Conservation (phyloP, 2,113 vertebrate species). For the Periophthalmus modestus region DNA sequence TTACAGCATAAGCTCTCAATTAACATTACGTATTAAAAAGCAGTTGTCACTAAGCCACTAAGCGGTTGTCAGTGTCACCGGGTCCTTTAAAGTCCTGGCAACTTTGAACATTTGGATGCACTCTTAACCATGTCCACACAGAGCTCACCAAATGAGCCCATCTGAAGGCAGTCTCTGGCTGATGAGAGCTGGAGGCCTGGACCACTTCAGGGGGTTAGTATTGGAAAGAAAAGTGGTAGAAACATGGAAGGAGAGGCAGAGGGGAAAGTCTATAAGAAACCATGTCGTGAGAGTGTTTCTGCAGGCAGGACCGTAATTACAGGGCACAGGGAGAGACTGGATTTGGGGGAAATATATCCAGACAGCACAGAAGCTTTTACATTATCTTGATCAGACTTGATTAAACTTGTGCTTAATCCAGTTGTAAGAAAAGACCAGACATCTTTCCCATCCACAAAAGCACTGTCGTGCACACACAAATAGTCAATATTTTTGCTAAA, state of each 20-base stretch:
- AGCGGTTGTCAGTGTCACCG: not conserved
- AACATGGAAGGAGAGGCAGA: not conserved
- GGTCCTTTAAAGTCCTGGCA: not conserved
- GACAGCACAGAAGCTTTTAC: constrained; percentile 54
- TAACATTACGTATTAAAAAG: not conserved
- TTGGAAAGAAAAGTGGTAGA: constrained; percentile 6
- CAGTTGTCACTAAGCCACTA: not conserved
- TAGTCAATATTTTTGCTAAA: not conserved
- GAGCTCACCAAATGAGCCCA: not conserved
- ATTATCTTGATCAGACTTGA: not conserved
- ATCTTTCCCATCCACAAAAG: not conserved
- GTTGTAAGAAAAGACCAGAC: not conserved
- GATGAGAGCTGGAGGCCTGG: constrained; percentile 7
- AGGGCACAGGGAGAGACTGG: constrained; percentile 60
- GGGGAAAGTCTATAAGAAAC: not conserved
- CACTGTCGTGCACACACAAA: not conserved
- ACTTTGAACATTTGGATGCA: not conserved
- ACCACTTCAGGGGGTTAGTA: not conserved
- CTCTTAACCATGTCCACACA: not conserved
- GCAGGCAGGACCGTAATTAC: constrained; percentile 72
- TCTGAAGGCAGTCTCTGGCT: not conserved
- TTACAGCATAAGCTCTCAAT: not conserved
- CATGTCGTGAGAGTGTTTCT: constrained; percentile 36
- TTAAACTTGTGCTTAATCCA: not conserved
- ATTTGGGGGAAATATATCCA: constrained; percentile 55